phyloP scores from a whole-genome alignment of 2,113 vertebrate genomes.

The Marmota monax region DNA sequence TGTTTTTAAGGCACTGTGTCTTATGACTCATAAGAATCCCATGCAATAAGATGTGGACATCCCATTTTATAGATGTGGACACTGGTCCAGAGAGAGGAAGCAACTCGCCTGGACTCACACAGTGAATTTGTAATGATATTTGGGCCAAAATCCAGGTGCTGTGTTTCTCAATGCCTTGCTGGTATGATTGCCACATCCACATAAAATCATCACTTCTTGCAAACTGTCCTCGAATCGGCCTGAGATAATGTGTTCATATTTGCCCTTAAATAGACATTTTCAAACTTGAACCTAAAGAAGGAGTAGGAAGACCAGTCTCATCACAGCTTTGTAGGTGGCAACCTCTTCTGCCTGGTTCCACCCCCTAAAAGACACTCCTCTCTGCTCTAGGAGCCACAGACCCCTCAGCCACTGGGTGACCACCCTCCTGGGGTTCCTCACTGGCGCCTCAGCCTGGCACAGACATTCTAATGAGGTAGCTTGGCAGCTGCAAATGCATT shows the following conservation, averaged over 20 bases:
- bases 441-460: neutral
- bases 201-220: constrained; percentile 43
- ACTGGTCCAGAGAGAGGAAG: neutral
- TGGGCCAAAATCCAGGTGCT: neutral
- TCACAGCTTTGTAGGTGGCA: neutral
- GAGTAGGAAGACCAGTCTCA: neutral
- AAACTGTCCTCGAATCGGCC: neutral
- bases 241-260: neutral
- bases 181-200: constrained; percentile 1
- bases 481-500: constrained; percentile 34
- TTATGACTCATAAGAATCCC: neutral
- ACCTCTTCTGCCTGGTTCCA: neutral
- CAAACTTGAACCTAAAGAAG: constrained; percentile 50
- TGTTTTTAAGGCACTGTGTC: neutral
- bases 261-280: constrained; percentile 62
- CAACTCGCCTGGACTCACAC: neutral
- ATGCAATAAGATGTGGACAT: neutral
- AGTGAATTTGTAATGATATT: neutral
- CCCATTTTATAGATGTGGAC: constrained; percentile 2
- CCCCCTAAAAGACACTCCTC: neutral
- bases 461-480: constrained; percentile 33
- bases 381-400: neutral
- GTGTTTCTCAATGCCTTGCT: neutral
- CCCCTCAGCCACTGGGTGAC: neutral
- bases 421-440: neutral